Conservation (phyloP, 2,113 vertebrate genomes). For the Cryptomyrus ogoouensis region DNA sequence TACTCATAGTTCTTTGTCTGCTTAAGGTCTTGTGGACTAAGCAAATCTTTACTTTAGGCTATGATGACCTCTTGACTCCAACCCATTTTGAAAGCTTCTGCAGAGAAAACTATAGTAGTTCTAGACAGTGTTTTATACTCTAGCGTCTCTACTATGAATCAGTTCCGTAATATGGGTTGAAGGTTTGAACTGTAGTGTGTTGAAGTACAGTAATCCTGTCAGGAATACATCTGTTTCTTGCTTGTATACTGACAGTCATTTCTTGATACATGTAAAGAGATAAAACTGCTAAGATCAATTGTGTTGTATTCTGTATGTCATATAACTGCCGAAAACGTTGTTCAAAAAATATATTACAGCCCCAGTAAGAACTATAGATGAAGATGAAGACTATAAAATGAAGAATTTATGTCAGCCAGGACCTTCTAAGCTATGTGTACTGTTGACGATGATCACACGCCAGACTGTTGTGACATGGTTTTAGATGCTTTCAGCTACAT, state of each 20-base stretch:
- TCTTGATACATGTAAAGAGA: background rate
- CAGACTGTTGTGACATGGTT: background rate
- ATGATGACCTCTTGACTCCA: conserved; percentile 55
- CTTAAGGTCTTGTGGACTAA: conserved; percentile 50
- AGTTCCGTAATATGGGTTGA: background rate
- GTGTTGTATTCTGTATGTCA: background rate
- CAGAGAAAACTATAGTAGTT: background rate
- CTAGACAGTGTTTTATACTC: conserved; percentile 5
- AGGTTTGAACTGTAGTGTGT: background rate
- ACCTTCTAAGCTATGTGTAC: background rate
- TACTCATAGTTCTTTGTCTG: conserved; percentile 58
- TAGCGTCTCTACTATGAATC: background rate
- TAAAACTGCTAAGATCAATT: background rate
- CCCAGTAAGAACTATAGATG: background rate
- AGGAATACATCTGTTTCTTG: background rate
- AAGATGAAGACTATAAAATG: background rate
- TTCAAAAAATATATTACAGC: background rate
- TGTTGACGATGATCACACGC: background rate
- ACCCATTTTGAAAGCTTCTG: conserved; percentile 30
- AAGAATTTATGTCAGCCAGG: background rate
- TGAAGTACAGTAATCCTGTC: background rate
- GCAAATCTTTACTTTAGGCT: conserved; percentile 61
- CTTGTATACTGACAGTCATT: background rate
- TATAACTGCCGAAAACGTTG: background rate
- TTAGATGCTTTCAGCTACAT: background rate